Conservation (phyloP, 1,140 invertebrate species). For the Lepidostoma basale region DNA sequence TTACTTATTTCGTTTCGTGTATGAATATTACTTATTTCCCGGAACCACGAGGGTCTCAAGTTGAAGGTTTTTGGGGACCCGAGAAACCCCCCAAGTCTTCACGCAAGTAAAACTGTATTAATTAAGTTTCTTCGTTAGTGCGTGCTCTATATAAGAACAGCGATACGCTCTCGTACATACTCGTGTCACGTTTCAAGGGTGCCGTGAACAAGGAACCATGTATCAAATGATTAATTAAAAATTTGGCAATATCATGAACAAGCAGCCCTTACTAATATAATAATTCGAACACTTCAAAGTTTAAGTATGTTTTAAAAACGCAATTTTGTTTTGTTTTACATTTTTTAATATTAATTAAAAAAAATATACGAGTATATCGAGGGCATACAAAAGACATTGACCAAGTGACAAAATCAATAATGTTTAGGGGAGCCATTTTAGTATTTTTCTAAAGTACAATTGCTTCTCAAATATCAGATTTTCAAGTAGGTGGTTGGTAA, state of each 20-base stretch:
- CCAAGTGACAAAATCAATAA: no score
- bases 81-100: neutral
- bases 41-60: neutral
- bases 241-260: neutral
- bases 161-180: no score
- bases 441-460: no score
- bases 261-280: neutral
- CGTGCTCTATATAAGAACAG: slow-evolving; percentile 9
- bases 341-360: no score
- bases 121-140: slow-evolving; percentile 9
- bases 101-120: slow-evolving; percentile 10
- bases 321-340: no score
- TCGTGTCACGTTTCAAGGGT: neutral
- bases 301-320: no score
- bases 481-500: no score
- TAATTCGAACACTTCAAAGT: neutral
- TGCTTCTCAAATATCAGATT: no score
- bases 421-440: no score
- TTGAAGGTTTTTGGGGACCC: neutral
- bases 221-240: neutral
- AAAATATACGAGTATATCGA: no score
- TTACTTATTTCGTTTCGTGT: neutral
- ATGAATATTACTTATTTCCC: neutral
- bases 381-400: no score
- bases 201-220: neutral